Evolutionary conservation across 2,113 vertebrate species (phyloP).

Genomic region (Alethe castanea): DNA sequence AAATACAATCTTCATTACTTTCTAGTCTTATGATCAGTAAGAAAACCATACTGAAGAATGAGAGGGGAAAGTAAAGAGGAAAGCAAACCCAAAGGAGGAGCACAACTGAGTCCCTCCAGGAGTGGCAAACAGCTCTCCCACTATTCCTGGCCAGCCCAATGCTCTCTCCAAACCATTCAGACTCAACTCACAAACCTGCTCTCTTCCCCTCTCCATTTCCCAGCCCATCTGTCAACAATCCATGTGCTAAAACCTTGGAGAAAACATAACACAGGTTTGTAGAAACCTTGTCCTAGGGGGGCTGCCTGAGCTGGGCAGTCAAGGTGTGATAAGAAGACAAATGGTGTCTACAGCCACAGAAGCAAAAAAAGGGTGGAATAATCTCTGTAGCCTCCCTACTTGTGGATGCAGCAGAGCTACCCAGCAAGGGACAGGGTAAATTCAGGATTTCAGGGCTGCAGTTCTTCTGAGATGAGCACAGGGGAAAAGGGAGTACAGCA

Average conservation of each 20-base stretch:
- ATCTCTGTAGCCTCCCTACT: rapidly evolving
- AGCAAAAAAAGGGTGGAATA: neutral
- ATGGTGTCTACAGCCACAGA: rapidly evolving
- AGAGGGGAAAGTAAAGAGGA: neutral
- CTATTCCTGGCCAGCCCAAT: neutral
- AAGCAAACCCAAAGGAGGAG: neutral
- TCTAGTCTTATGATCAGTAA: neutral
- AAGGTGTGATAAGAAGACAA: neutral
- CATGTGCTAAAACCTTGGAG: neutral
- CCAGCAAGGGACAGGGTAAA: neutral
- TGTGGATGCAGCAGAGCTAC: neutral
- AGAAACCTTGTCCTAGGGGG: no score
- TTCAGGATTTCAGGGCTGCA: neutral
- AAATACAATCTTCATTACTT: neutral
- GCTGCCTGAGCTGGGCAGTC: neutral
- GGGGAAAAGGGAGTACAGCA: neutral
- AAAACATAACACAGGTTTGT: neutral
- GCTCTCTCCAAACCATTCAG: neutral
- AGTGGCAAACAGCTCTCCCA: neutral
- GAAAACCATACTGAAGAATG: neutral
- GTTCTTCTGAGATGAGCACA: neutral
- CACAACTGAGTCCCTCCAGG: neutral
- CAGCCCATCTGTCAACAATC: neutral
- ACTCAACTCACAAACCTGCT: rapidly evolving
- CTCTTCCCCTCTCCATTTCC: neutral